Evolutionary conservation across 1,140 invertebrate genomes (phyloP).

Genomic region (Ptiloglossa arizonensis): DNA sequence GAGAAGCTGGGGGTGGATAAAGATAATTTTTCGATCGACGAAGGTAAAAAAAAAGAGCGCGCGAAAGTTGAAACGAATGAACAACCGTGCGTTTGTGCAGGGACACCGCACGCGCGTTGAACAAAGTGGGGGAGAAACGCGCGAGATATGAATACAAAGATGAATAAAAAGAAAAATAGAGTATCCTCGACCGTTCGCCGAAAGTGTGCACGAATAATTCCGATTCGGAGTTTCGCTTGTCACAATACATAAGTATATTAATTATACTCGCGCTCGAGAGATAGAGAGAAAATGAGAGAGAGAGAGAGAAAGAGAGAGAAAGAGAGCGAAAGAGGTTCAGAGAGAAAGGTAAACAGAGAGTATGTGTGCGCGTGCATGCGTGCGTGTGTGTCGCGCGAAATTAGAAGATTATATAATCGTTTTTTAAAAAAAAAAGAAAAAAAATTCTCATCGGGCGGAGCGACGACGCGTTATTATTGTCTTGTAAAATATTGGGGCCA

Average conservation of each 20-base stretch:
- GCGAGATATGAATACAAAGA: slow-evolving; percentile 25
- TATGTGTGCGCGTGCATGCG: not conserved
- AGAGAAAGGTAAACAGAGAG: not conserved
- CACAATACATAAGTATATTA: slow-evolving; percentile 18
- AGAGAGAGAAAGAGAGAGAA: not conserved
- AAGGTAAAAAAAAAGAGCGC: not conserved
- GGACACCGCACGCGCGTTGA: slow-evolving; percentile 1
- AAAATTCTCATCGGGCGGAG: slow-evolving; percentile 46
- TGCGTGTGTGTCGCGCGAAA: slow-evolving; percentile 4
- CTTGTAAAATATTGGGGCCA: slow-evolving; percentile 79
- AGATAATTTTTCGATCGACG: not conserved
- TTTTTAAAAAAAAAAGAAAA: slow-evolving; percentile 27
- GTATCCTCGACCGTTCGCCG: slow-evolving; percentile 62
- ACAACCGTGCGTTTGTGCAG: not conserved
- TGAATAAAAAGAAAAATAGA: not conserved
- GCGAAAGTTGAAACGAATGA: not conserved
- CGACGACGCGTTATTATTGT: slow-evolving; percentile 51
- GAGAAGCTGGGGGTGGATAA: not conserved
- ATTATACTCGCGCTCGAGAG: slow-evolving; percentile 16
- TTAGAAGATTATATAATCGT: slow-evolving; percentile 45
- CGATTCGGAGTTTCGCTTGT: slow-evolving; percentile 53
- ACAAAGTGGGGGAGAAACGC: not conserved
- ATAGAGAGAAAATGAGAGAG: not conserved
- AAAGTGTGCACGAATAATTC: slow-evolving; percentile 63
- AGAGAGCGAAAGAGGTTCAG: not conserved